phyloP scores from a whole-genome alignment of 2,113 vertebrate genomes.

The Cololabis saira region DNA sequence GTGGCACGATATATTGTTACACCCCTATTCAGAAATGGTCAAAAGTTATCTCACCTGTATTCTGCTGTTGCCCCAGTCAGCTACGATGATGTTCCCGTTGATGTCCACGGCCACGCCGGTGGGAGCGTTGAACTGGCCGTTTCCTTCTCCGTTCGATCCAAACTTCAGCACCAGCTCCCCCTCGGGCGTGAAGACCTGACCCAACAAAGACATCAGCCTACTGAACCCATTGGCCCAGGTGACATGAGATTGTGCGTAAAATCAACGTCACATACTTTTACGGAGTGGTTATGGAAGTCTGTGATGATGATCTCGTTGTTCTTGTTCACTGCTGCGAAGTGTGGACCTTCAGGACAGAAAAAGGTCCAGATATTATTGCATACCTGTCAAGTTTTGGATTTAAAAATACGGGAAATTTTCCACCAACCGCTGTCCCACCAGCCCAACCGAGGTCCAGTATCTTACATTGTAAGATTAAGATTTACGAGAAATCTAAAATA shows the following conservation, averaged over 20 bases:
- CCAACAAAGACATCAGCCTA: neutral
- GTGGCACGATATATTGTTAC: no score
- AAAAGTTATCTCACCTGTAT: constrained; percentile 93
- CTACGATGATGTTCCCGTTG: constrained; percentile 97
- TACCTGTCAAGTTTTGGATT: no score
- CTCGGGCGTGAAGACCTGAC: constrained; percentile 93
- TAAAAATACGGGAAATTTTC: no score
- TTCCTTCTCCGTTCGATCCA: constrained; percentile 97
- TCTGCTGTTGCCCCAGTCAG: constrained; percentile 98
- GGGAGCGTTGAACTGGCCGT: constrained; percentile 97
- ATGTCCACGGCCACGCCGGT: constrained; percentile 96
- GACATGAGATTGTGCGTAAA: neutral
- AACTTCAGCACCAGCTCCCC: constrained; percentile 96
- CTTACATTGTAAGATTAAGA: no score
- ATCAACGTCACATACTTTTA: constrained; percentile 85
- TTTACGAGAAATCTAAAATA: no score
- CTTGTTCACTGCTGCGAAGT: constrained; percentile 95
- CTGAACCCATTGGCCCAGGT: neutral
- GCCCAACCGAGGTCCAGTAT: no score
- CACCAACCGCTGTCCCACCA: no score
- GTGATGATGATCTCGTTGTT: constrained; percentile 99
- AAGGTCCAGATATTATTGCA: constrained; percentile 3
- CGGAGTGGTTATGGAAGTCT: constrained; percentile 99
- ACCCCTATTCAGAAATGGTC: no score
- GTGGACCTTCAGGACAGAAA: constrained; percentile 84